phyloP scores from a whole-genome alignment of 2,797 vertebrate genomes.

The Myripristis jacobus region DNA sequence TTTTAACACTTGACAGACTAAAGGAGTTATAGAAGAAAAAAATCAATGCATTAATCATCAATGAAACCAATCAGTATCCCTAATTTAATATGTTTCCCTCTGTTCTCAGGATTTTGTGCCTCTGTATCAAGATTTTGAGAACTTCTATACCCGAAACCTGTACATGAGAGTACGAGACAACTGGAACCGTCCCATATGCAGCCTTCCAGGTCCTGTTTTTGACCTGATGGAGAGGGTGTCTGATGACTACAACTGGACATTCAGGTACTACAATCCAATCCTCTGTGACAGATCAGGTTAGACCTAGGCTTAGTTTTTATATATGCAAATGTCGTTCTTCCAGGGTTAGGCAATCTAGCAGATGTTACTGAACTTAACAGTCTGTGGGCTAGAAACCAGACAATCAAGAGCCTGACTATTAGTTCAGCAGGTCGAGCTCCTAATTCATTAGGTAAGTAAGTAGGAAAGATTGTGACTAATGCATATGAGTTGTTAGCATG shows the following conservation, averaged over 20 bases:
- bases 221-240: constrained; percentile 93
- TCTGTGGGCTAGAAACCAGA: neutral
- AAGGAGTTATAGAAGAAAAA: too few species aligned
- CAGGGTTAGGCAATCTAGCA: neutral
- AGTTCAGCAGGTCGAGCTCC: neutral
- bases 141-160: constrained; percentile 94
- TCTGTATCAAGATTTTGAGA: constrained; percentile 97
- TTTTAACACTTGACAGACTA: too few species aligned
- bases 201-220: constrained; percentile 89
- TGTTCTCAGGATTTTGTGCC: constrained; percentile 90
- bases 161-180: constrained; percentile 96
- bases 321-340: neutral
- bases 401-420: neutral
- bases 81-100: constrained; percentile 7
- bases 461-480: constrained; percentile 6
- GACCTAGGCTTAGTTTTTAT: neutral
- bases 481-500: constrained; percentile 17
- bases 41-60: too few species aligned
- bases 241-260: constrained; percentile 97
- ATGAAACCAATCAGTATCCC: too few species aligned
- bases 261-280: constrained; percentile 83
- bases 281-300: neutral
- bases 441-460: neutral
- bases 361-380: neutral
- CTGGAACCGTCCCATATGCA: constrained; percentile 95